Base-by-base conservation (phyloP, 2,113 vertebrate species). In the Dromiciops gliroides region DNA sequence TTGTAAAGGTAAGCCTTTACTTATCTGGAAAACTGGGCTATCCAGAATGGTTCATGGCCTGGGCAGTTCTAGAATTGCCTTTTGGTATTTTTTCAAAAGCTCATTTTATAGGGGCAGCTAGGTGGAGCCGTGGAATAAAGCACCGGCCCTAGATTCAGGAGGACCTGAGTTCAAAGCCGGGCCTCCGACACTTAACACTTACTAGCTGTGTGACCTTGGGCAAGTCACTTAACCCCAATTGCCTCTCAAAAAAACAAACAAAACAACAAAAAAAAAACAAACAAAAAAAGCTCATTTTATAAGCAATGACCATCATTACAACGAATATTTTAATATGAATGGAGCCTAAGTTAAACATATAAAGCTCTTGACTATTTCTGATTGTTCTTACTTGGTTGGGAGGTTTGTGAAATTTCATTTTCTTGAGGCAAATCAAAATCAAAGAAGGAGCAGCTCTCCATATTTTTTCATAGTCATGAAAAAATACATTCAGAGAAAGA, bases 381-480 rank as follows among this genome's bases (percentile, higher is more conserved):
- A 37, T 93, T 90, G 3, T 67, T 67, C 60, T 67, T 67, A 31
- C 60, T 37, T 37, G 60, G 3, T 16, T 67, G 56, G 92, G 50
- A 3, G 37, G 19, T 8, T 25, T 31, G 90, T 37, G 48, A 89
- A 16, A 11, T 47, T 48, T 94, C 14, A 2, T 89, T 83, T 92
- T 94, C 53, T 83, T 28, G 60, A 83, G n/a, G 89, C 94, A 94
- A 94, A 93, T n/a, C 89, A 48, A 19, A 93, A 67, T 8, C 49
- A 49, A 23, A 83, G 14, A n/a, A 28, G 12, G 37, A 91, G 23
- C 3, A 19, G 37, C 48, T 89, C n/a, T 47, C 90, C 16, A 89
- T 12, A 44, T 90, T 91, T 48, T 19, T 88, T 47, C 7, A 50
- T 37, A 48, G 48, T 50, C 50, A 93, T 1, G 56, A 53, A 93